Percentiles rank a stretch among this genome's conserved stretches.
phyloP scores from a whole-genome alignment of 2,797 vertebrate genomes.

The Scleropages formosus region DNA sequence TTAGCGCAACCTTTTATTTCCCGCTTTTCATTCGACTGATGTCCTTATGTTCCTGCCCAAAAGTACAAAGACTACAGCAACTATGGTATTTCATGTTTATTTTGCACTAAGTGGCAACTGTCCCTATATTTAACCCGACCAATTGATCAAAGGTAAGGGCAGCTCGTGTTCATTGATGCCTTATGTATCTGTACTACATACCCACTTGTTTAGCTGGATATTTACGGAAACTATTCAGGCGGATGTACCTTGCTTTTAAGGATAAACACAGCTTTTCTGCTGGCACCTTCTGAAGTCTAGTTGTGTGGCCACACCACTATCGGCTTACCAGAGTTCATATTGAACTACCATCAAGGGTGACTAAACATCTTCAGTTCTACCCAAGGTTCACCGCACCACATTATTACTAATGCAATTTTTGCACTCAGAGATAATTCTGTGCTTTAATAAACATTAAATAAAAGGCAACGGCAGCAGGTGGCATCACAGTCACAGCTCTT shows the following conservation, averaged over 20 bases:
- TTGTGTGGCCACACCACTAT: background rate
- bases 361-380: background rate
- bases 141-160: slow-evolving; percentile 15
- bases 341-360: background rate
- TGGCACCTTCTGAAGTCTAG: background rate
- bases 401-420: background rate
- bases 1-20: slow-evolving; percentile 3
- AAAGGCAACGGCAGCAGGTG: too few species aligned
- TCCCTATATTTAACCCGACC: slow-evolving; percentile 18
- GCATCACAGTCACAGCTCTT: too few species aligned
- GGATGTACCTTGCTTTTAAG: background rate
- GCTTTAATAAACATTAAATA: too few species aligned
- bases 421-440: background rate
- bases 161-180: slow-evolving; percentile 3
- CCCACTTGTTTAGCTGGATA: slow-evolving; percentile 2
- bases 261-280: background rate
- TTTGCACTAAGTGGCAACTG: slow-evolving; percentile 10
- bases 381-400: background rate
- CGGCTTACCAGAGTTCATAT: background rate
- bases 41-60: background rate
- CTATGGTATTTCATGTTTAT: background rate
- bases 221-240: background rate
- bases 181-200: slow-evolving; percentile 4
- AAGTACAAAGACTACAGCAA: background rate
- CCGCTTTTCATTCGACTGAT: slow-evolving; percentile 6